These are phyloP conservation scores for Paedocypris micromegethes DNA, from an alignment of 2,797 vertebrate genomes.

Conservation along the genomic window DNA sequence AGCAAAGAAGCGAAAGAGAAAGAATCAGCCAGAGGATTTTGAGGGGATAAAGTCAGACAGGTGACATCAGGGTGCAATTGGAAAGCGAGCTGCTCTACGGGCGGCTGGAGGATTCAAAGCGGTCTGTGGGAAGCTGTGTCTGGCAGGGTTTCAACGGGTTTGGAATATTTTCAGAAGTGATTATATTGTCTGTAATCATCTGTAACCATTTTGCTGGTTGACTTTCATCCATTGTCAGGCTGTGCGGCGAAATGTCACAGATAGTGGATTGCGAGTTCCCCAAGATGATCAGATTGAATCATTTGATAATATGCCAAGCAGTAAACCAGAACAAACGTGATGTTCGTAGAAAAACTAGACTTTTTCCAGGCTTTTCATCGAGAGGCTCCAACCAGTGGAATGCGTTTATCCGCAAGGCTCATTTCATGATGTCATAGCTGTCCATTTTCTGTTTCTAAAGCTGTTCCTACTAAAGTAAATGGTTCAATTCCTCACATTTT, in stretches of 20 bases:
- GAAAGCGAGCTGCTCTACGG: slow-evolving; percentile 3
- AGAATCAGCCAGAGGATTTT: slow-evolving; percentile 5
- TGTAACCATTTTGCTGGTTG: slow-evolving; percentile 13
- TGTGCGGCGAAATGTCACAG: slow-evolving; percentile 26
- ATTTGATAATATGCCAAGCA: slow-evolving; percentile 37
- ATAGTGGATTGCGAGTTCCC: slow-evolving; percentile 15
- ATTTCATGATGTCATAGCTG: too few relatives aligned
- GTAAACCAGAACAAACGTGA: slow-evolving; percentile 29
- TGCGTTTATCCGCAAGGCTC: too few relatives aligned
- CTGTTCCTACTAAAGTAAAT: too few relatives aligned
- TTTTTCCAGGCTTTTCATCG: neutral
- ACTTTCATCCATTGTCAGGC: slow-evolving; percentile 20
- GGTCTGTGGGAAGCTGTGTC: slow-evolving; percentile 9
- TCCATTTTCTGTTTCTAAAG: too few relatives aligned
- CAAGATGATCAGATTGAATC: slow-evolving; percentile 24
- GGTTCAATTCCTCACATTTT: too few relatives aligned
- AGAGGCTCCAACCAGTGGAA: too few relatives aligned
- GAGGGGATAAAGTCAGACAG: slow-evolving; percentile 20
- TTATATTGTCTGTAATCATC: slow-evolving; percentile 29
- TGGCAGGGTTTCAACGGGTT: slow-evolving; percentile 12
- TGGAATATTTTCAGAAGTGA: slow-evolving; percentile 14
- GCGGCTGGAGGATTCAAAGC: slow-evolving; percentile 10
- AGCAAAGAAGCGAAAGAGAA: slow-evolving; percentile 4
- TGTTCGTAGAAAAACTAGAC: slow-evolving; percentile 19
- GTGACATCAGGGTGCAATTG: slow-evolving; percentile 18